Conservation (phyloP, 2,888 invertebrate genomes). For the Bimastos eiseni region DNA sequence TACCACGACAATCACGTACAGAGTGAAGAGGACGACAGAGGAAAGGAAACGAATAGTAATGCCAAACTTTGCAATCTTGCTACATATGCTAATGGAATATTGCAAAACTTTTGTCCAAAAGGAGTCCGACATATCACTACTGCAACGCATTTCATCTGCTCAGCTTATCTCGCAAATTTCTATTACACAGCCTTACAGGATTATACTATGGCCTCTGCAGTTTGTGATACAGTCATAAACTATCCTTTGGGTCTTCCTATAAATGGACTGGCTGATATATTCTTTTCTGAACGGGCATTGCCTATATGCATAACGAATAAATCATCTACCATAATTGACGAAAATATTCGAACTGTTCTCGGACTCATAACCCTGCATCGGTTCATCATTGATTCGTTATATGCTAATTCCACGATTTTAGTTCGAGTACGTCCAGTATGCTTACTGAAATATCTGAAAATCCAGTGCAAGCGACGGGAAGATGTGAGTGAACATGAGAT, state of each 20-base stretch:
- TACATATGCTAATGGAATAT: neutral
- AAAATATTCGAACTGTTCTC: neutral
- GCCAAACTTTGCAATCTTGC: neutral
- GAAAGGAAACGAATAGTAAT: neutral
- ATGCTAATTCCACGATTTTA: neutral
- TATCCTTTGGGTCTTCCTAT: neutral
- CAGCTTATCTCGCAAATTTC: neutral
- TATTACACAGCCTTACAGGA: neutral
- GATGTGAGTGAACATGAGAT: neutral
- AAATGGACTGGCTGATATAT: neutral
- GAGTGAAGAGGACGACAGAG: neutral
- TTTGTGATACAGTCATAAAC: neutral
- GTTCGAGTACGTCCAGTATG: neutral
- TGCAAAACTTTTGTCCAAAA: neutral
- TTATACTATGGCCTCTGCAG: neutral
- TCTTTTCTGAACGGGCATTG: neutral
- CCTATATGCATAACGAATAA: neutral
- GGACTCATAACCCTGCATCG: neutral
- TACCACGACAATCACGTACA: neutral
- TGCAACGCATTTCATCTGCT: neutral
- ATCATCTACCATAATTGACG: neutral
- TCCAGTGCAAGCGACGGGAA: neutral
- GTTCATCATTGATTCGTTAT: neutral
- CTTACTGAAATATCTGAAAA: neutral
- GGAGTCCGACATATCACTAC: neutral